A percentile compares a stretch with the other conserved stretches of the same genome.
Evolutionary conservation across 1,140 invertebrate species (phyloP).

Genomic region (Solenopsis fugax): DNA sequence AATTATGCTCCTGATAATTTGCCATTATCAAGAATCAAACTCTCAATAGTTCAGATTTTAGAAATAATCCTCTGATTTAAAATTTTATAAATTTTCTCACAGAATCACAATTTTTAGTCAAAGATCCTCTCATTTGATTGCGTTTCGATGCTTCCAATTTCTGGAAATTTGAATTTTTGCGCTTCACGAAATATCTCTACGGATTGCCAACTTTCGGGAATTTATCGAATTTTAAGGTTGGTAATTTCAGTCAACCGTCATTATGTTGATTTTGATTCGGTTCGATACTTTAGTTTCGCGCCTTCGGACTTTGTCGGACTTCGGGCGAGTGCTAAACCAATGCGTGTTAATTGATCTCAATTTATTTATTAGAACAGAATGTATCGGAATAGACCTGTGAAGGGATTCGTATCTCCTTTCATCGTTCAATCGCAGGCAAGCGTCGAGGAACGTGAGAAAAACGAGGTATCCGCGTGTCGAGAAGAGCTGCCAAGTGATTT

Average conservation of each 20-base stretch:
- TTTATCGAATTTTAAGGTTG: not conserved
- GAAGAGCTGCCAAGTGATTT: not conserved
- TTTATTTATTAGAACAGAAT: not conserved
- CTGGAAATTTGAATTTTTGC: not conserved
- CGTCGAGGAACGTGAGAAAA: not conserved
- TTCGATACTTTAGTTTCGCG: not conserved
- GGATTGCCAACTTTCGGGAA: not conserved
- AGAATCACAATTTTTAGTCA: not conserved
- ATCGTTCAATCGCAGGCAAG: not conserved
- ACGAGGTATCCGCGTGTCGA: not conserved
- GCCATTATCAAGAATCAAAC: not conserved
- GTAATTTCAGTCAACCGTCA: not conserved
- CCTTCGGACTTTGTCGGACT: not conserved
- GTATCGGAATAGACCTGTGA: conserved; percentile 29
- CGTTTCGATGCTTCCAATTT: not conserved
- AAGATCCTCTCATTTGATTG: not conserved
- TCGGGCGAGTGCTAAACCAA: too few relatives aligned
- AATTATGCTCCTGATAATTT: not conserved
- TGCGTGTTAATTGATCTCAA: not conserved
- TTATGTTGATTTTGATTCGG: not conserved
- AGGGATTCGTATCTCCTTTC: conserved; percentile 37
- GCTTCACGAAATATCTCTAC: not conserved
- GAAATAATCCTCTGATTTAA: not conserved
- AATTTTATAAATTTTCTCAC: not conserved
- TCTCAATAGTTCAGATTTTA: not conserved